Percentiles rank a stretch among this genome's conserved stretches.
Evolutionary conservation across 2,888 invertebrate genomes (phyloP).

Genomic region (Nudaria mundana): DNA sequence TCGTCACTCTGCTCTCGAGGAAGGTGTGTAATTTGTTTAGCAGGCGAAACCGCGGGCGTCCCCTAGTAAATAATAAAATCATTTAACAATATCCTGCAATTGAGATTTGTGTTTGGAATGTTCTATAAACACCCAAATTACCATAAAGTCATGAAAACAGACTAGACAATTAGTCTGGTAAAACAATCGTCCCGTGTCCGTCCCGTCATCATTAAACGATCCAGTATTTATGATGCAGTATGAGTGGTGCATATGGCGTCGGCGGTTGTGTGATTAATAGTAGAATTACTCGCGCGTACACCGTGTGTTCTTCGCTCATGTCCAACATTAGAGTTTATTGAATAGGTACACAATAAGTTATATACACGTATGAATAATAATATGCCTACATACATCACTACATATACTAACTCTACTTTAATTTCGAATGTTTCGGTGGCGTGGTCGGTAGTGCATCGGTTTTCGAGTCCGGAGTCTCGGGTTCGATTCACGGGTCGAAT

Average conservation of each 20-base stretch:
- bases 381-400: no score
- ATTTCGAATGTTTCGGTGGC: no score
- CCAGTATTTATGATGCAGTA: slow-evolving; percentile 62
- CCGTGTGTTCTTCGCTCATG: slow-evolving; percentile 40
- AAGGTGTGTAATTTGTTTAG: no score
- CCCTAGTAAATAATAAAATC: no score
- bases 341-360: neutral
- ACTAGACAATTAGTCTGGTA: neutral
- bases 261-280: slow-evolving; percentile 63
- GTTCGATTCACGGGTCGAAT: no score
- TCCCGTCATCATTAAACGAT: slow-evolving; percentile 35
- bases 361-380: no score
- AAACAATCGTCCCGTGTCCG: slow-evolving; percentile 16
- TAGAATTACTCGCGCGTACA: slow-evolving; percentile 59
- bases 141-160: neutral
- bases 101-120: neutral
- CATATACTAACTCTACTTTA: no score
- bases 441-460: no score
- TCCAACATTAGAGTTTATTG: slow-evolving; percentile 22
- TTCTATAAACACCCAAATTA: neutral
- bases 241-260: slow-evolving; percentile 56
- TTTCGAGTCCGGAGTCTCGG: no score
- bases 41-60: no score
- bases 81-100: no score
- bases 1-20: no score